phyloP scores from a whole-genome alignment of 2,797 vertebrate species.

The Takifugu ocellatus region DNA sequence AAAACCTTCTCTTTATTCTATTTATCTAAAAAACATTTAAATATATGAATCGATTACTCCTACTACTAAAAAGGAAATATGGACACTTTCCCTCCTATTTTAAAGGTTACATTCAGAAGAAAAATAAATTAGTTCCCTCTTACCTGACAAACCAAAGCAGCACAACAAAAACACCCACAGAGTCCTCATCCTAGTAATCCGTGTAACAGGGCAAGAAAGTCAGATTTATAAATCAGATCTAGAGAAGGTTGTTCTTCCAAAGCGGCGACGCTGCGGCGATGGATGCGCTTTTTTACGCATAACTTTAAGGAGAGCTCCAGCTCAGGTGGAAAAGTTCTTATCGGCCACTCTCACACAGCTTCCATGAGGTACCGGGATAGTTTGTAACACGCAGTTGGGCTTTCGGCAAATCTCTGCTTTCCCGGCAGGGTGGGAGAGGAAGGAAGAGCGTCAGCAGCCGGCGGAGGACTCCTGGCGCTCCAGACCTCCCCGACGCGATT shows the following conservation, averaged over 20 bases:
- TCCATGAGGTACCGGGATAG: constrained; percentile 7
- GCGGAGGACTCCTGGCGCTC: constrained; percentile 61
- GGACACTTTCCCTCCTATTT: background rate
- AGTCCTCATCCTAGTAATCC: constrained; percentile 61
- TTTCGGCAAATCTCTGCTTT: constrained; percentile 38
- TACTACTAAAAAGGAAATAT: background rate
- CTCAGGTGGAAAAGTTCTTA: constrained; percentile 15
- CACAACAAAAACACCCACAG: constrained; percentile 54
- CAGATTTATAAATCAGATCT: constrained; percentile 8
- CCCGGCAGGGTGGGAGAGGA: constrained; percentile 79
- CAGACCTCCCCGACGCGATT: constrained; percentile 39
- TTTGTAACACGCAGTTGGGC: constrained; percentile 22
- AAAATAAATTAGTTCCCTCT: constrained; percentile 23
- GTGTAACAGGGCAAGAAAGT: constrained; percentile 5
- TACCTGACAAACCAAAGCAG: constrained; percentile 66
- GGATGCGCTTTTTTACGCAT: constrained; percentile 65
- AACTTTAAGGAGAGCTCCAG: constrained; percentile 26
- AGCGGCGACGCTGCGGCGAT: constrained; percentile 52
- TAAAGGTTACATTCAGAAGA: background rate
- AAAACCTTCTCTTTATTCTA: too few relatives aligned
- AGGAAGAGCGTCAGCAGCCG: constrained; percentile 79
- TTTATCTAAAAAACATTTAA: background rate
- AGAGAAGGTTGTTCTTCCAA: constrained; percentile 36
- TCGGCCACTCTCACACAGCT: background rate
- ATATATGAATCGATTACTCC: background rate